Evolutionary conservation across 2,888 invertebrate genomes (phyloP).

Genomic region (Phengaris arion): DNA sequence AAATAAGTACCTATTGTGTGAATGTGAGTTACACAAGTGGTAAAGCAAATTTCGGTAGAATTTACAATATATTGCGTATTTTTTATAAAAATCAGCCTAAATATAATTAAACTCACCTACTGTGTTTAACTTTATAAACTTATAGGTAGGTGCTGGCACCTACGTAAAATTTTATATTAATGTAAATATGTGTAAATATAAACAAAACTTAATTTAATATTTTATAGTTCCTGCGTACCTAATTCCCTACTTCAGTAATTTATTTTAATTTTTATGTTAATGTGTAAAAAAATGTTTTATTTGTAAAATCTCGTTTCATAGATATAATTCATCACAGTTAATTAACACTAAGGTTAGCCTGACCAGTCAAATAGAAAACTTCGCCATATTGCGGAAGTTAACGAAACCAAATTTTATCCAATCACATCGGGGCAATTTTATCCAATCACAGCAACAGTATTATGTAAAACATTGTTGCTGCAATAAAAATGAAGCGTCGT

Average conservation of each 20-base stretch:
- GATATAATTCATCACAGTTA: too few species aligned
- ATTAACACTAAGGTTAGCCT: too few species aligned
- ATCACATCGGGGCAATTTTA: too few species aligned
- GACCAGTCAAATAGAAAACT: background rate
- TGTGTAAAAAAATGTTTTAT: background rate
- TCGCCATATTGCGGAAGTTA: background rate
- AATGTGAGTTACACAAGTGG: too few species aligned
- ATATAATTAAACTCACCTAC: background rate
- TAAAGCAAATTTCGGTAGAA: too few species aligned
- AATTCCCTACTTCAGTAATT: background rate
- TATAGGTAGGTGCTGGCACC: background rate
- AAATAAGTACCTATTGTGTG: too few species aligned
- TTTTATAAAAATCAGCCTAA: background rate
- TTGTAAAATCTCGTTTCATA: background rate
- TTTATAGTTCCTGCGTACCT: background rate
- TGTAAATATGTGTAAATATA: constrained; percentile 26
- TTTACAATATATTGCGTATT: too few species aligned
- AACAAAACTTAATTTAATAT: background rate
- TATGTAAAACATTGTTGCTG: too few species aligned
- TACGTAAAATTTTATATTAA: background rate
- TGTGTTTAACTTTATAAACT: background rate
- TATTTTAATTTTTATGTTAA: background rate
- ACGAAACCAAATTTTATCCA: too few species aligned
- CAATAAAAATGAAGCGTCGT: too few species aligned
- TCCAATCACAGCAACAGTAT: too few species aligned